Evolutionary conservation across 92 coral and sea anemone genomes (phyloP).

Genomic region (Porites divaricata): DNA sequence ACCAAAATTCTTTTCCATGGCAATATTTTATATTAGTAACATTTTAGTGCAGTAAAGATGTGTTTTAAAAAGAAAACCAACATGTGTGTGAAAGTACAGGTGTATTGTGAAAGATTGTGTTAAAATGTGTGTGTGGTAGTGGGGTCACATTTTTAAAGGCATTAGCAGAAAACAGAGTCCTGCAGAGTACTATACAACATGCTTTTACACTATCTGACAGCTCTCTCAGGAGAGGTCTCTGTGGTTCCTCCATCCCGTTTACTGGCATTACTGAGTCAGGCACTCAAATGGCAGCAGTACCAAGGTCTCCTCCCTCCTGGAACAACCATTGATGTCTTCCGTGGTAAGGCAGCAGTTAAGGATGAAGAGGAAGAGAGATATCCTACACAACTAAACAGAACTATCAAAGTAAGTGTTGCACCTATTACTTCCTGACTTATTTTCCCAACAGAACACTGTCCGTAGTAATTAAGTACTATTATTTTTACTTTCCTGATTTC

Average conservation of each 20-base stretch:
- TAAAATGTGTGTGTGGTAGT: no score
- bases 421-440: no score
- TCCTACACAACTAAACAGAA: conserved; percentile 90
- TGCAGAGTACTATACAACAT: background rate
- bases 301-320: conserved; percentile 99
- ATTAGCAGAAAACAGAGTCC: background rate
- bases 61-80: no score
- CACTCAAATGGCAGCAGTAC: conserved; percentile 99
- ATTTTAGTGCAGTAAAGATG: no score
- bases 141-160: background rate
- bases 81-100: no score
- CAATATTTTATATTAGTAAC: no score
- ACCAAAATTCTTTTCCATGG: no score
- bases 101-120: no score
- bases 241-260: conserved; percentile 99
- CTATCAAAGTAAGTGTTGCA: conserved; percentile 77
- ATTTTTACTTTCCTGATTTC: no score
- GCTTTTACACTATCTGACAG: background rate
- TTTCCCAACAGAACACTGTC: no score
- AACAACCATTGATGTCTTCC: conserved; percentile 95
- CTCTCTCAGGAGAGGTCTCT: conserved; percentile 25
- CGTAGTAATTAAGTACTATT: no score
- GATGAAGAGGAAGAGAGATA: conserved; percentile 98
- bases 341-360: conserved; percentile 98
- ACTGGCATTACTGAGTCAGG: conserved; percentile 94